Percentiles rank a stretch among this genome's conserved stretches.
phyloP scores from a whole-genome alignment of 2,113 vertebrate species.

The Stictonetta naevosa region DNA sequence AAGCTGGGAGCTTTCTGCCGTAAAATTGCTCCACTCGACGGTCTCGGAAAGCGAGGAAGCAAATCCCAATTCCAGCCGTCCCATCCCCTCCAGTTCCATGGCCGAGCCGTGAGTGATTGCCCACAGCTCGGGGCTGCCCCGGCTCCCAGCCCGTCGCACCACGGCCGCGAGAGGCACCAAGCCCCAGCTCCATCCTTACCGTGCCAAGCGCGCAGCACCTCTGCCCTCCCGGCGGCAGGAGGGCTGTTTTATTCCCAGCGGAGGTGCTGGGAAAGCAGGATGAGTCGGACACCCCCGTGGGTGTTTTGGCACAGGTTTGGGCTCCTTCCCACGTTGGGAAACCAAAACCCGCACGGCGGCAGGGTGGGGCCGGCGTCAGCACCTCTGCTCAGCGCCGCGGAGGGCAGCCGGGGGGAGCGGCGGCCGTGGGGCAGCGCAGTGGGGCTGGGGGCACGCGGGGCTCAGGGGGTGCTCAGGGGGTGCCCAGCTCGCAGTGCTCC shows the following conservation, averaged over 20 bases:
- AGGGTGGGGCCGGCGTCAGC: slow-evolving; percentile 14
- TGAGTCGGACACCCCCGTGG: slow-evolving; percentile 54
- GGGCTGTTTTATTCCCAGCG: slow-evolving; percentile 7
- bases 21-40: no score
- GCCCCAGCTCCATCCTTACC: background rate
- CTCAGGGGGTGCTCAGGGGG: rapidly evolving
- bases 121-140: background rate
- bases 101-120: background rate
- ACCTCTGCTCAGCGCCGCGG: rapidly evolving
- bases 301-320: slow-evolving; percentile 11
- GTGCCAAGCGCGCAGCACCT: rapidly evolving
- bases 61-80: background rate
- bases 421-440: rapidly evolving
- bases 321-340: slow-evolving; percentile 55
- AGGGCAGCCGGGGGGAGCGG: rapidly evolving
- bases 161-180: background rate
- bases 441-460: background rate
- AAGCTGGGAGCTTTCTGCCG: background rate
- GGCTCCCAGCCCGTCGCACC: background rate
- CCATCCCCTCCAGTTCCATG: background rate
- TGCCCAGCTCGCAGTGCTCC: background rate
- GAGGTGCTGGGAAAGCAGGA: slow-evolving; percentile 51
- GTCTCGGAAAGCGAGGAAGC: background rate
- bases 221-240: background rate
- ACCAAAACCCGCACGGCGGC: background rate